A percentile compares a stretch with the other conserved stretches of the same genome.
Conservation (phyloP, 30 jellyfish, hydroid and myxozoan species). For the Chironex yamaguchii region DNA sequence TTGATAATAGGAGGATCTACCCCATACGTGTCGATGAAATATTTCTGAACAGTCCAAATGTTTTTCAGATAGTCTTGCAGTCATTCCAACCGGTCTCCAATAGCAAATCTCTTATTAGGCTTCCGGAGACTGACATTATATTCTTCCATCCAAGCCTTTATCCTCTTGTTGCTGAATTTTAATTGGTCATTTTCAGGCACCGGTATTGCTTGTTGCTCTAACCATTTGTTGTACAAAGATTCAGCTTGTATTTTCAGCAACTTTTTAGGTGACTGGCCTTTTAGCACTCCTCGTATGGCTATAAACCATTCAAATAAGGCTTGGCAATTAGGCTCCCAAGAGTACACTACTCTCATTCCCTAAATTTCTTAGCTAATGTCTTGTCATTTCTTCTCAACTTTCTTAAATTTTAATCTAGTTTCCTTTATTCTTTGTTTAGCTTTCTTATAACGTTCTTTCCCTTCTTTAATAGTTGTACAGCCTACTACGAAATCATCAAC, state of each 20-base stretch:
- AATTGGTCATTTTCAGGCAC: conserved; percentile 12
- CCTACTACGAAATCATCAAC: no score
- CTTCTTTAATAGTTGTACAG: no score
- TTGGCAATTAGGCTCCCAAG: no score
- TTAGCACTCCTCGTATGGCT: conserved; percentile 30
- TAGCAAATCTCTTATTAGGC: conserved; percentile 68
- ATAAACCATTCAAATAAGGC: conserved; percentile 35
- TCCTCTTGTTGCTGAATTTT: conserved; percentile 50
- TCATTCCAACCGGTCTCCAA: conserved; percentile 48
- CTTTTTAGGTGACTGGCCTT: conserved; percentile 23
- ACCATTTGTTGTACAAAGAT: conserved; percentile 16
- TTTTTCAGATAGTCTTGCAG: conserved; percentile 48
- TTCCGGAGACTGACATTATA: conserved; percentile 65
- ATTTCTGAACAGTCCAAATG: conserved; percentile 64
- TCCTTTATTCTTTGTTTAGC: no score
- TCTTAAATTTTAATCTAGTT: no score
- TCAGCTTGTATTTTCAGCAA: conserved; percentile 27
- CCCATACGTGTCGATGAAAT: conserved; percentile 58
- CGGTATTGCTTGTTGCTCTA: conserved; percentile 32
- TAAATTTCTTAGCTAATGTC: no score
- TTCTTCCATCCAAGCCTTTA: conserved; percentile 68
- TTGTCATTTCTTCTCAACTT: no score
- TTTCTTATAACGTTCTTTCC: no score
- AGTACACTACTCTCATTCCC: no score
- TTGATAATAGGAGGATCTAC: conserved; percentile 56